Conservation (phyloP, 2,888 invertebrate species). For the Leptothorax acervorum region DNA sequence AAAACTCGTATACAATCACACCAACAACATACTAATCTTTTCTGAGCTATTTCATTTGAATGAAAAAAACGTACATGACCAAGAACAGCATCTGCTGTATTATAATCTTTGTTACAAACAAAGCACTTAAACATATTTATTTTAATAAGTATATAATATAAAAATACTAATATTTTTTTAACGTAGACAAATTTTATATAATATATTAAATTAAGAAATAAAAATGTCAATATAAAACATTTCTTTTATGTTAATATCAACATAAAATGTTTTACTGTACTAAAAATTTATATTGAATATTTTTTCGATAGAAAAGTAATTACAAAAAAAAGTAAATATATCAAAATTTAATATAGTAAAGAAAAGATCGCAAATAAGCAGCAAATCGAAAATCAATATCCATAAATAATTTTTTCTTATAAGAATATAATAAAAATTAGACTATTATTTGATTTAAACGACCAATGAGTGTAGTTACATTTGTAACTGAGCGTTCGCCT, state of each 20-base stretch:
- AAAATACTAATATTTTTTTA: too few relatives aligned
- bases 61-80: conserved; percentile 4
- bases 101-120: background rate
- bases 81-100: background rate
- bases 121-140: background rate
- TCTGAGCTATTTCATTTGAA: conserved; percentile 9
- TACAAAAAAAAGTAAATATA: too few relatives aligned
- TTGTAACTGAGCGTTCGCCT: background rate
- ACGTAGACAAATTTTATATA: too few relatives aligned
- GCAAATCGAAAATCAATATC: background rate
- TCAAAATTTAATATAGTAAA: too few relatives aligned
- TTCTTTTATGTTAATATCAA: too few relatives aligned
- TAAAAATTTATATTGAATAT: too few relatives aligned
- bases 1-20: background rate
- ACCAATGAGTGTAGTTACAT: conserved; percentile 17
- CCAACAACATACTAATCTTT: conserved; percentile 21
- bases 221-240: too few relatives aligned
- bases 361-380: too few relatives aligned
- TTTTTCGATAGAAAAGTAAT: too few relatives aligned
- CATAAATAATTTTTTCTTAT: background rate
- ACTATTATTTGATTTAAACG: background rate
- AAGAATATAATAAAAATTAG: background rate
- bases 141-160: too few relatives aligned
- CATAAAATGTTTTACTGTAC: too few relatives aligned
- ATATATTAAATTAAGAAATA: too few relatives aligned